These are phyloP conservation scores for Artibeus lituratus DNA, from an alignment of 2,797 vertebrate species.

Conservation along the genomic window DNA sequence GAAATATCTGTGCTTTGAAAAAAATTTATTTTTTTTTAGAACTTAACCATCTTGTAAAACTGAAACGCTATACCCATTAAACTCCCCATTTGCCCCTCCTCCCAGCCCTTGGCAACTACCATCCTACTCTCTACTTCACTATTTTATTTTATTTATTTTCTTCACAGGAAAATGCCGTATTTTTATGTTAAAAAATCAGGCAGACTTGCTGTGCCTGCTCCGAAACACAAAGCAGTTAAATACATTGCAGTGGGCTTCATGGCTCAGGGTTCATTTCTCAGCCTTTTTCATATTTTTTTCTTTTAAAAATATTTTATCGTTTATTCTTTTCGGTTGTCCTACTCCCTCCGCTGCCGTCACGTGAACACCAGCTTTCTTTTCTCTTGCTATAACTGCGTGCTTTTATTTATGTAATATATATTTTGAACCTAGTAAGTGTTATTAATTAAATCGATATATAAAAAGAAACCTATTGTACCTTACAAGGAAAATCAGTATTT, in stretches of 20 bases:
- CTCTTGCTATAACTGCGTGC: neutral
- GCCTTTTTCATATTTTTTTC: neutral
- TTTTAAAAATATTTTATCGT: neutral
- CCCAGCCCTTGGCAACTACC: neutral
- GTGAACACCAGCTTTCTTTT: neutral
- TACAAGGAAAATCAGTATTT: neutral
- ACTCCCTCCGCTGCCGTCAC: neutral
- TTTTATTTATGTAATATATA: neutral
- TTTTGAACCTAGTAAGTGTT: neutral
- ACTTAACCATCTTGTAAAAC: neutral
- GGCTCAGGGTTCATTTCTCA: neutral
- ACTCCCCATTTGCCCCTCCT: neutral
- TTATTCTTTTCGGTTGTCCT: neutral
- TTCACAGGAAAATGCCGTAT: conserved; percentile 30
- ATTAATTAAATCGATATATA: neutral
- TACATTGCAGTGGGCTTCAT: neutral
- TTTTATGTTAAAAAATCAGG: conserved; percentile 32
- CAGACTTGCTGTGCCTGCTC: neutral
- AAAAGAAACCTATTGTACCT: neutral
- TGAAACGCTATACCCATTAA: neutral
- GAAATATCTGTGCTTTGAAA: neutral
- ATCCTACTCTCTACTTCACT: neutral
- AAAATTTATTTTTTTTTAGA: neutral
- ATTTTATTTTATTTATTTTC: neutral
- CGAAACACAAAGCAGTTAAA: neutral